phyloP scores from a whole-genome alignment of 2,113 vertebrate species.

The Lagopus leucura region DNA sequence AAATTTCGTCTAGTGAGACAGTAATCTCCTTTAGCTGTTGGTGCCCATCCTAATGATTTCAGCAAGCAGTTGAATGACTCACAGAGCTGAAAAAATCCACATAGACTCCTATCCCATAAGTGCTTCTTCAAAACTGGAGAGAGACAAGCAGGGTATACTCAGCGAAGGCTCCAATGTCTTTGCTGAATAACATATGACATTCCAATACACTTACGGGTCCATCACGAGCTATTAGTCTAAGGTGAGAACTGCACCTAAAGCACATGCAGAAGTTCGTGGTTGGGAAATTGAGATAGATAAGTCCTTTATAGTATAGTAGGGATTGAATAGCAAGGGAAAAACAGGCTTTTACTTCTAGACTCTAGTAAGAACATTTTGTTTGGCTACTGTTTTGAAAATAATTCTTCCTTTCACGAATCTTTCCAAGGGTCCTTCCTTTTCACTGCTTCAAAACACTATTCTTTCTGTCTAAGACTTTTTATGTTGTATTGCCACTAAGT shows the following conservation, averaged over 20 bases:
- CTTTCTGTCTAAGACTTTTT: not conserved
- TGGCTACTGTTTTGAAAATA: not conserved
- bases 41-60: not conserved
- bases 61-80: not conserved
- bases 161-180: not conserved
- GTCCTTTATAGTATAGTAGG: not conserved
- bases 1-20: not conserved
- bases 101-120: not conserved
- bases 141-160: not conserved
- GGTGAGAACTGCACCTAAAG: rapidly evolving
- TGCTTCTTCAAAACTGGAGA: not conserved
- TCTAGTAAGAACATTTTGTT: not conserved
- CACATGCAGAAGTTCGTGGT: not conserved
- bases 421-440: not conserved
- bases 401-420: not conserved
- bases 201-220: not conserved
- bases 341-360: not conserved
- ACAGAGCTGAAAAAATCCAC: not conserved
- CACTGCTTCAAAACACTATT: not conserved
- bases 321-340: not conserved
- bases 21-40: not conserved
- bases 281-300: not conserved
- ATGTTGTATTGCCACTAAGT: not conserved
- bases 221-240: not conserved
- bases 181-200: not conserved